Conservation (phyloP, 2,113 vertebrate species). For the Ptychochromis oligacanthus region DNA sequence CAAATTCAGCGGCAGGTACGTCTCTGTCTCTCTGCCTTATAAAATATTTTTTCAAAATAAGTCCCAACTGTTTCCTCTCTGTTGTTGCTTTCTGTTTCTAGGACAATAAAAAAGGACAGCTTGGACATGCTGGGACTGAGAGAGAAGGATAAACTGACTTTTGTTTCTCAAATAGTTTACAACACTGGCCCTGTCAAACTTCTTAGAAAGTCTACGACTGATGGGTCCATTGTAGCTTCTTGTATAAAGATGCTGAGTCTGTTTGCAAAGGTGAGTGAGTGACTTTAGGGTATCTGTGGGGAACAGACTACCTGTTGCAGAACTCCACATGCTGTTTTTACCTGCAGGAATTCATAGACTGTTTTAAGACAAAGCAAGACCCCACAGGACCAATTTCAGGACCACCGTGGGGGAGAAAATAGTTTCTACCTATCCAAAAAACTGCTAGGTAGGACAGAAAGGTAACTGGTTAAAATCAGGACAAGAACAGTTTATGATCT, state of each 20-base stretch:
- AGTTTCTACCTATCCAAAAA: neutral
- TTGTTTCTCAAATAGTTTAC: neutral
- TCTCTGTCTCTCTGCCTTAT: neutral
- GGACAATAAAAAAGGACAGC: neutral
- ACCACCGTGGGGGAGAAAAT: neutral
- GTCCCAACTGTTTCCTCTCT: neutral
- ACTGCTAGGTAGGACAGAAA: neutral
- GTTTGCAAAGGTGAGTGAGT: neutral
- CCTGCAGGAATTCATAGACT: neutral
- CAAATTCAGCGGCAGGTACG: constrained; percentile 3
- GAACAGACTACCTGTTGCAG: neutral
- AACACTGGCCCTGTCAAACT: neutral
- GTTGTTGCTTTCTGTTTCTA: neutral
- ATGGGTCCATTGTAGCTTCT: neutral
- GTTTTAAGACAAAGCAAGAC: neutral
- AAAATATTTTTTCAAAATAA: neutral
- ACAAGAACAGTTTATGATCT: neutral
- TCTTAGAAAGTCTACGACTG: neutral
- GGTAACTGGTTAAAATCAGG: too few relatives aligned
- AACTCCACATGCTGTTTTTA: neutral
- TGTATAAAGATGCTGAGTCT: neutral
- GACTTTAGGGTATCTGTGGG: neutral
- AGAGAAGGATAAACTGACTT: neutral
- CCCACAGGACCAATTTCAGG: neutral
- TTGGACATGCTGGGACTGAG: neutral